These are phyloP conservation scores for Falco peregrinus DNA, from an alignment of 2,797 vertebrate species.

Conservation along the genomic window DNA sequence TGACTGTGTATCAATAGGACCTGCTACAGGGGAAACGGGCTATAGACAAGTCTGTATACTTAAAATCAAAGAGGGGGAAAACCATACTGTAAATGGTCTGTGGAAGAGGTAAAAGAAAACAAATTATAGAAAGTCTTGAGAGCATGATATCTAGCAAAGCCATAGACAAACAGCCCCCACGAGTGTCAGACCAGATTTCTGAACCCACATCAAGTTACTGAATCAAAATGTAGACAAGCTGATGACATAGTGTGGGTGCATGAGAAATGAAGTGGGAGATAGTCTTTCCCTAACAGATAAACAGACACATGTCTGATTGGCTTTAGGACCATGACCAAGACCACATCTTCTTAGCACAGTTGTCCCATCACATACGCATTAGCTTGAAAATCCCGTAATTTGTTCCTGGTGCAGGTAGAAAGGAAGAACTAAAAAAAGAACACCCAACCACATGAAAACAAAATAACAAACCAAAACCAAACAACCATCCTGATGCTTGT, in stretches of 20 bases:
- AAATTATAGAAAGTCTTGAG: background rate
- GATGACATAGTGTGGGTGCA: background rate
- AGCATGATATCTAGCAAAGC: background rate
- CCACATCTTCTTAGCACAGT: background rate
- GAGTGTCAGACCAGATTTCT: background rate
- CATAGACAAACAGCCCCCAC: background rate
- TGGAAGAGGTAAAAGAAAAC: background rate
- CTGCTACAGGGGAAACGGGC: background rate
- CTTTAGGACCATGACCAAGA: background rate
- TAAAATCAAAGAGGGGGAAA: background rate
- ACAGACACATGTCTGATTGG: background rate
- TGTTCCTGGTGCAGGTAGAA: background rate
- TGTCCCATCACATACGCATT: background rate
- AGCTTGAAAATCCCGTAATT: background rate
- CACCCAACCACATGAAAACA: background rate
- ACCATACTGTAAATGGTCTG: background rate
- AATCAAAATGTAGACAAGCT: background rate
- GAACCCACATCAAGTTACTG: background rate
- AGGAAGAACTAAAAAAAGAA: background rate
- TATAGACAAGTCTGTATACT: background rate
- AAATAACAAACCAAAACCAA: background rate
- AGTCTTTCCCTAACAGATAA: background rate
- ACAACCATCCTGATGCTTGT: background rate
- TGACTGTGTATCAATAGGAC: background rate
- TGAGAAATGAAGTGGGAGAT: background rate